phyloP scores from a whole-genome alignment of 2,113 vertebrate species.

The Phyllostomus hastatus region DNA sequence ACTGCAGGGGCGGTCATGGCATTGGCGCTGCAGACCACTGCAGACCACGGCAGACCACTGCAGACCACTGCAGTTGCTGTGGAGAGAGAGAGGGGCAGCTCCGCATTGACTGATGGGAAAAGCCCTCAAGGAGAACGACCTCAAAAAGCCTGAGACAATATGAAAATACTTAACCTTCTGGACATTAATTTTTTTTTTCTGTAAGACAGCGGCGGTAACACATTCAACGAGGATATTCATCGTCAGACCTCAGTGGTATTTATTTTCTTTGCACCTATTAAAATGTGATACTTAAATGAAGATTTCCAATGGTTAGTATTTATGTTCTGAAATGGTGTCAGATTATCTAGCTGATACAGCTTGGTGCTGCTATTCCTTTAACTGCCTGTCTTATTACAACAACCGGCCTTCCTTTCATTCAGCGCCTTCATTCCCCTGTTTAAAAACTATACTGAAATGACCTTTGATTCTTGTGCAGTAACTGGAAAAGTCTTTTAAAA shows the following conservation, averaged over 20 bases:
- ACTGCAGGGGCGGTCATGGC: accelerated
- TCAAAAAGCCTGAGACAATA: background rate
- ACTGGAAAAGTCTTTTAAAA: background rate
- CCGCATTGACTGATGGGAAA: background rate
- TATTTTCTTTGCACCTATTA: background rate
- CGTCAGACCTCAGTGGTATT: background rate
- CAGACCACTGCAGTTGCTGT: too few relatives aligned
- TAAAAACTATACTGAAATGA: background rate
- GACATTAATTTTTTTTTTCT: background rate
- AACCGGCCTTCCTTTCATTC: background rate
- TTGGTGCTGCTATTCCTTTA: background rate
- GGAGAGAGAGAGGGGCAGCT: background rate
- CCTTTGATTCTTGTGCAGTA: background rate
- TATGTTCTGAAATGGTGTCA: background rate
- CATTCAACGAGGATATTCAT: background rate
- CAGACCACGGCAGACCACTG: too few relatives aligned
- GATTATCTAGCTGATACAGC: background rate
- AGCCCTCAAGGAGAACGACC: background rate
- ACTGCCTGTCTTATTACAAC: background rate
- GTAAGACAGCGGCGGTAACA: background rate
- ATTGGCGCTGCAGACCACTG: background rate
- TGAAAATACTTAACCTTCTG: background rate
- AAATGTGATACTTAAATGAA: background rate
- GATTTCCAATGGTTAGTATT: background rate
- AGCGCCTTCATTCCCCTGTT: background rate